Evolutionary conservation across 1,140 invertebrate species (phyloP).

Genomic region (Forficula auricularia): DNA sequence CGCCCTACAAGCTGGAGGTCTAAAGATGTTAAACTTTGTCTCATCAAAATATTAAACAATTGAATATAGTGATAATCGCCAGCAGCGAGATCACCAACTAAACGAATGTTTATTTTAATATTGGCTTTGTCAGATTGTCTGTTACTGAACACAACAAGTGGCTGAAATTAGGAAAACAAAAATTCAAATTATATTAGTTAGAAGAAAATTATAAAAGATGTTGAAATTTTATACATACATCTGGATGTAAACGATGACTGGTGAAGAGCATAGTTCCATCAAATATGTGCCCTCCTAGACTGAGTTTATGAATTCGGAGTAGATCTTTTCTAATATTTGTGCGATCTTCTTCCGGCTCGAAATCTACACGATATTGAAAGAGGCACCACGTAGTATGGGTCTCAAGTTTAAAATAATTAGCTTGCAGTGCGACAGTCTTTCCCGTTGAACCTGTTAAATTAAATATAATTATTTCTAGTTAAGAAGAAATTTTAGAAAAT

Average conservation of each 20-base stretch:
- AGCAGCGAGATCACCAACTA: conserved; percentile 31
- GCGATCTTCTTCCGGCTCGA: conserved; percentile 51
- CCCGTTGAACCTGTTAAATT: too few relatives aligned
- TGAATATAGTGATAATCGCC: conserved; percentile 42
- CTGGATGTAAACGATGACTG: conserved; percentile 28
- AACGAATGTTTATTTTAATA: conserved; percentile 29
- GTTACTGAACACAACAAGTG: conserved; percentile 29
- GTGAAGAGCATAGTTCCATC: conserved; percentile 34
- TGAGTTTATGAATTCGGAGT: conserved; percentile 32
- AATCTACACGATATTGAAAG: conserved; percentile 67
- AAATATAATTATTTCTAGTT: too few relatives aligned
- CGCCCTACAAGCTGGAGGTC: conserved; percentile 50
- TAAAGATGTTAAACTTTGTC: conserved; percentile 44
- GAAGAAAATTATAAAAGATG: too few relatives aligned
- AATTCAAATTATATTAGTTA: too few relatives aligned
- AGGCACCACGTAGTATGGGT: conserved; percentile 52
- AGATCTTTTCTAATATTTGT: conserved; percentile 39
- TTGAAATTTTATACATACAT: too few relatives aligned
- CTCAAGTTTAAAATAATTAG: conserved; percentile 60
- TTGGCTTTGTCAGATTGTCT: conserved; percentile 24
- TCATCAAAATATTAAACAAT: conserved; percentile 57
- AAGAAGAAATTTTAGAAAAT: too few relatives aligned
- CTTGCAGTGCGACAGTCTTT: conserved; percentile 30
- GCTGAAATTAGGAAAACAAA: conserved; percentile 22
- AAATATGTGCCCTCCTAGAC: conserved; percentile 38